phyloP scores from a whole-genome alignment of 2,113 vertebrate genomes.

The Octodon degus region DNA sequence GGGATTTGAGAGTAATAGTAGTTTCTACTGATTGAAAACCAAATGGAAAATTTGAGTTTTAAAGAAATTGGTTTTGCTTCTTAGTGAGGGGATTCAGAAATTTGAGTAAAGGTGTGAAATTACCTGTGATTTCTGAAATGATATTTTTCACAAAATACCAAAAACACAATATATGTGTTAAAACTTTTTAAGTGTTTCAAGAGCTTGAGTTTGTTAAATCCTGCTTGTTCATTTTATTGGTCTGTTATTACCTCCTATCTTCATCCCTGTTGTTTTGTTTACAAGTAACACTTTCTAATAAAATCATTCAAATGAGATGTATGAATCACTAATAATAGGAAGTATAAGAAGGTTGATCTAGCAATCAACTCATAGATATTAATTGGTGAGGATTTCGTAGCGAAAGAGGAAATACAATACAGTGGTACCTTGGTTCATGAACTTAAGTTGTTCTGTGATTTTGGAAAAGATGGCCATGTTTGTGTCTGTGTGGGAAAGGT shows the following conservation, averaged over 20 bases:
- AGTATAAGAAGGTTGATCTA: not conserved
- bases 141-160: not conserved
- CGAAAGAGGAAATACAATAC: not conserved
- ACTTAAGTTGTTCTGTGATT: not conserved
- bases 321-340: not conserved
- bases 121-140: not conserved
- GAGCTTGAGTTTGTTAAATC: not conserved
- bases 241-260: not conserved
- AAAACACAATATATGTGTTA: not conserved
- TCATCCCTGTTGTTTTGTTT: not conserved
- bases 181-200: not conserved
- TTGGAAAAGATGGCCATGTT: not conserved
- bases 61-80: not conserved
- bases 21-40: not conserved
- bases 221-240: not conserved
- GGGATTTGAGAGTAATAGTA: not conserved
- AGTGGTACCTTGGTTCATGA: not conserved
- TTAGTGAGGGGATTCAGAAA: not conserved
- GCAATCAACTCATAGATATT: not conserved
- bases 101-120: not conserved
- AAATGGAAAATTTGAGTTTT: not conserved
- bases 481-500: not conserved
- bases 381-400: not conserved
- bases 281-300: conserved; percentile 33
- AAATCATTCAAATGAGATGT: conserved; percentile 46